Conservation (phyloP, 2,113 vertebrate genomes). For the Phyllostomus hastatus region DNA sequence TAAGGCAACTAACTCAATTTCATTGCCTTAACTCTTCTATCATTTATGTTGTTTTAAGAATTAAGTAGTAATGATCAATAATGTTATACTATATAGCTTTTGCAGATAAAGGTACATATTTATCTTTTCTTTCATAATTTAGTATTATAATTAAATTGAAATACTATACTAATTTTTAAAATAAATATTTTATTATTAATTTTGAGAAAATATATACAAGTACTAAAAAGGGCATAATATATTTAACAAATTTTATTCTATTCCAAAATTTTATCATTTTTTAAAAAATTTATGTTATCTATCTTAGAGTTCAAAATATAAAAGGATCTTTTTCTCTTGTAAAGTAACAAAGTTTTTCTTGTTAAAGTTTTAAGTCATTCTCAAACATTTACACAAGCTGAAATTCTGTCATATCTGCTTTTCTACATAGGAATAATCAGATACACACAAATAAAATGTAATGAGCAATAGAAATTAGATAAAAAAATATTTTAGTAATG, state of each 20-base stretch:
- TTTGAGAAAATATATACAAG: not conserved
- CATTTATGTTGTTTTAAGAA: not conserved
- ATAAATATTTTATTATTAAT: not conserved
- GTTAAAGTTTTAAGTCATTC: not conserved
- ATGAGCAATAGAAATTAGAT: not conserved
- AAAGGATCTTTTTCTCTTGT: not conserved
- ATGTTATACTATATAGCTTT: not conserved
- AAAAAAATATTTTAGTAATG: slow-evolving; percentile 15
- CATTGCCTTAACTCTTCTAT: not conserved
- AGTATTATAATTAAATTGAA: not conserved
- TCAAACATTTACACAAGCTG: not conserved
- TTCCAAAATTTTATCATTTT: not conserved
- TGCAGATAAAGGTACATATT: not conserved
- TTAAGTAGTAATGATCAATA: not conserved
- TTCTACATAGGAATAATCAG: not conserved
- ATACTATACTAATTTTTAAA: not conserved
- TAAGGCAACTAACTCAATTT: not conserved
- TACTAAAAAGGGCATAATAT: not conserved
- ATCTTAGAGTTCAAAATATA: not conserved
- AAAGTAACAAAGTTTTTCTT: not conserved
- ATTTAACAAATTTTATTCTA: not conserved
- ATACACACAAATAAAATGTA: slow-evolving; percentile 13
- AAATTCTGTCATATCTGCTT: not conserved
- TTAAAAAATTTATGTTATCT: not conserved
- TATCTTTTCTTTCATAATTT: not conserved